These are phyloP conservation scores for Pseudopleuronectes americanus DNA, from an alignment of 2,797 vertebrate genomes.

Conservation along the genomic window DNA sequence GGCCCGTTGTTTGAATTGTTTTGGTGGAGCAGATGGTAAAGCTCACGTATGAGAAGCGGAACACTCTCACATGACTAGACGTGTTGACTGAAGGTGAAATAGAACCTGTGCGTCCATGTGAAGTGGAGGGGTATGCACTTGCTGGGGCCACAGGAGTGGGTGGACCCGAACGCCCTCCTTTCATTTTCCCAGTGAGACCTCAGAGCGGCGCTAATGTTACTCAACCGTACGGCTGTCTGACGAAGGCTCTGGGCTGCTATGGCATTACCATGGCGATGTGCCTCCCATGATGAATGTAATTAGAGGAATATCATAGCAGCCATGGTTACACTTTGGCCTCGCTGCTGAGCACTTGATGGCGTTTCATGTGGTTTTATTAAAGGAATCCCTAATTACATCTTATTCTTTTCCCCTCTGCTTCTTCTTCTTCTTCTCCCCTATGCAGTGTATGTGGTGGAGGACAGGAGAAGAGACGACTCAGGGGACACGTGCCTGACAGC, in stretches of 20 bases:
- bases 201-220: conserved; percentile 23
- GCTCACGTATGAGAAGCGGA: conserved; percentile 11
- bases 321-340: conserved; percentile 43
- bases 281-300: conserved; percentile 55
- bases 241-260: conserved; percentile 36
- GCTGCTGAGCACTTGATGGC: conserved; percentile 24
- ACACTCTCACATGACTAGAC: conserved; percentile 21
- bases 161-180: conserved; percentile 1
- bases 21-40: conserved; percentile 30
- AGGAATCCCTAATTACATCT: conserved; percentile 37
- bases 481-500: conserved; percentile 93
- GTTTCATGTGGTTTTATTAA: conserved; percentile 19
- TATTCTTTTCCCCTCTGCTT: neutral
- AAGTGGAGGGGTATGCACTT: neutral
- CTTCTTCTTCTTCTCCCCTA: neutral
- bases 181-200: conserved; percentile 16
- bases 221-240: conserved; percentile 35
- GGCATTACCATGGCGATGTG: conserved; percentile 54
- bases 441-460: conserved; percentile 94
- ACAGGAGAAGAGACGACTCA: conserved; percentile 89
- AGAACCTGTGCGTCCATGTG: conserved; percentile 6
- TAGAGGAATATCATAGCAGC: conserved; percentile 53
- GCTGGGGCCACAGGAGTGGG: neutral
- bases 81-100: neutral
- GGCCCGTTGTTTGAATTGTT: conserved; percentile 27